Percentiles rank a stretch among this genome's conserved stretches.
Conservation (phyloP, 2,888 invertebrate species). For the Spatulosminthurus flaviceps region DNA sequence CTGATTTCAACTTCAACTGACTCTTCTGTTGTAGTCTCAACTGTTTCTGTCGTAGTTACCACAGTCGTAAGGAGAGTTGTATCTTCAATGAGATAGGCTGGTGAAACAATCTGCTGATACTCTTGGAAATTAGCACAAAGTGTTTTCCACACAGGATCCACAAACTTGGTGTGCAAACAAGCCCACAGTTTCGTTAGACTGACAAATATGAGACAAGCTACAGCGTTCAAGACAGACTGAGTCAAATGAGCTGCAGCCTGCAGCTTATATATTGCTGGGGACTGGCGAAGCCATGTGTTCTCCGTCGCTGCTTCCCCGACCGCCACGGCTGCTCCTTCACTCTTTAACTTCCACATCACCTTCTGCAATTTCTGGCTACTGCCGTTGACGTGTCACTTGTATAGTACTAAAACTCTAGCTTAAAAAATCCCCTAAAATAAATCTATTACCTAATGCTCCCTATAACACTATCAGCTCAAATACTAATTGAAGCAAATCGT, state of each 20-base stretch:
- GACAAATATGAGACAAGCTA: constrained; percentile 48
- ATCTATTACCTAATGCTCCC: too few species aligned
- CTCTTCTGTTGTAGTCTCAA: not conserved
- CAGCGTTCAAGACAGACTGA: constrained; percentile 50
- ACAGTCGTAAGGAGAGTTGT: not conserved
- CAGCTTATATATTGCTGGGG: constrained; percentile 42
- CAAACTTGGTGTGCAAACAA: constrained; percentile 29
- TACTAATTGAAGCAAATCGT: too few species aligned
- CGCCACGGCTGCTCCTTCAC: constrained; percentile 7
- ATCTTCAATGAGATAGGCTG: not conserved
- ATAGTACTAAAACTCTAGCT: too few species aligned
- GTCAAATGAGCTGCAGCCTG: constrained; percentile 33
- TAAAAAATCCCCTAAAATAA: too few species aligned
- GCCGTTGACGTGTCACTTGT: constrained; percentile 33
- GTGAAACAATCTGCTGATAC: not conserved
- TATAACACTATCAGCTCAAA: too few species aligned
- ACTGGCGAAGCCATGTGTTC: constrained; percentile 29
- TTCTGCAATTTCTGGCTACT: constrained; percentile 4
- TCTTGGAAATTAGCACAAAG: constrained; percentile 36
- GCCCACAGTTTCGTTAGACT: constrained; percentile 39
- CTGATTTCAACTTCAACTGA: not conserved
- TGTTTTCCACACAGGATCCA: constrained; percentile 24
- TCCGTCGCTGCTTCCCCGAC: not conserved
- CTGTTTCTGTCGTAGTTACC: not conserved
- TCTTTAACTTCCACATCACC: constrained; percentile 40